Percentiles rank a stretch among this genome's conserved stretches.
Evolutionary conservation across 2,113 vertebrate genomes (phyloP).

Genomic region (Calyptomena viridis): DNA sequence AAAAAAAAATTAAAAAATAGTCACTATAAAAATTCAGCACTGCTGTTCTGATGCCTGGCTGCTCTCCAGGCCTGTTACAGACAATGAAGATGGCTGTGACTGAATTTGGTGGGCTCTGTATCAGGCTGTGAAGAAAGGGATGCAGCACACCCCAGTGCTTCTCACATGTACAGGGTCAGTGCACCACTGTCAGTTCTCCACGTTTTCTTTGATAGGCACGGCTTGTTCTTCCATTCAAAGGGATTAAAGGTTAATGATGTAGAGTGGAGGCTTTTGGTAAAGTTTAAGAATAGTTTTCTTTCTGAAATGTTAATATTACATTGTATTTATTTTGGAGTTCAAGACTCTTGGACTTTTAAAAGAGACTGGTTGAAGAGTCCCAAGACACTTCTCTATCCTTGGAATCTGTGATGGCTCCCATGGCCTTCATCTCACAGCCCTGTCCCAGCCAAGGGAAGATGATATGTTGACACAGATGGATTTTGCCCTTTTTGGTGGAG

Average conservation of each 20-base stretch:
- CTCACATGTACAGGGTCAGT: neutral
- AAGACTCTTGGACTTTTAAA: neutral
- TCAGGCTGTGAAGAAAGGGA: neutral
- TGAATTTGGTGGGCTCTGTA: neutral
- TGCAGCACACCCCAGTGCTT: neutral
- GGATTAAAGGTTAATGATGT: neutral
- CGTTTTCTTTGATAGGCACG: neutral
- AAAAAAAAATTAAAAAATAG: accelerated
- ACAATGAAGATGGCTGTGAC: neutral
- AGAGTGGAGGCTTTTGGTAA: neutral
- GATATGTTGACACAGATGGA: slow-evolving; percentile 38
- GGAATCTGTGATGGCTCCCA: neutral
- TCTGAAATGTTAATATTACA: neutral
- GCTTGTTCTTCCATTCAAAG: neutral
- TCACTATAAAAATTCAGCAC: neutral
- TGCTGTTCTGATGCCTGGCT: neutral
- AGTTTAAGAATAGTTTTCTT: neutral
- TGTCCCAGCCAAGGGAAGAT: neutral
- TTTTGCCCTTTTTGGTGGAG: slow-evolving; percentile 42
- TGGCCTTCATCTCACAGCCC: neutral
- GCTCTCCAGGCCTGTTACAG: neutral
- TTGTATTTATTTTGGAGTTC: neutral
- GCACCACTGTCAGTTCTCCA: neutral
- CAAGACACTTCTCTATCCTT: neutral
- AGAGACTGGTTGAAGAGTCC: neutral